Conservation (phyloP, 2,888 invertebrate species). For the Prosopocoilus inquinatus region DNA sequence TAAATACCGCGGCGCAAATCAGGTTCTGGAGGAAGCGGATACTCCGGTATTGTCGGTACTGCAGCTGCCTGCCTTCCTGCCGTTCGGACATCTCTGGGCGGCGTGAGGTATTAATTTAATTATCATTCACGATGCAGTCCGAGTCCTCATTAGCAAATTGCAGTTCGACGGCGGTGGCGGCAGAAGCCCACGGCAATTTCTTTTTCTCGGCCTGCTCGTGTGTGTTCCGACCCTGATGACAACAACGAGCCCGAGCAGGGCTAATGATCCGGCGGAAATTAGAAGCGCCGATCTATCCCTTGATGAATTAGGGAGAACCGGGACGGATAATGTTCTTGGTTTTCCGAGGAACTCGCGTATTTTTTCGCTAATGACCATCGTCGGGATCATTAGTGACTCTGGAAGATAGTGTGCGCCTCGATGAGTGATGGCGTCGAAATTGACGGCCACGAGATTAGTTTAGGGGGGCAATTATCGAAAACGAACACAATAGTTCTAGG, state of each 20-base stretch:
- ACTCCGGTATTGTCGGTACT: too few relatives aligned
- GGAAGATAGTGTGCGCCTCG: background rate
- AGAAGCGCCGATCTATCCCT: conserved; percentile 34
- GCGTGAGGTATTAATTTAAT: background rate
- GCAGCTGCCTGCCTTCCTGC: background rate
- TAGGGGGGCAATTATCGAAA: too few relatives aligned
- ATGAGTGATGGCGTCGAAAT: background rate
- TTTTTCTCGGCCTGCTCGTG: conserved; percentile 10
- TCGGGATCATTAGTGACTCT: background rate
- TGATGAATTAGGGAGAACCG: conserved; percentile 32
- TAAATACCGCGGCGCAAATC: background rate
- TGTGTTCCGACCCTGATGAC: conserved; percentile 4
- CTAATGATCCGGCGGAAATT: conserved; percentile 37
- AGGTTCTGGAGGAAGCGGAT: background rate
- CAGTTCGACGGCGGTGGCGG: too few relatives aligned
- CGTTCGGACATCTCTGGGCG: background rate
- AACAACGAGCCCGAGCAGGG: conserved; percentile 25
- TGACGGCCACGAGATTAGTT: too few relatives aligned
- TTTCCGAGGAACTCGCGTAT: background rate
- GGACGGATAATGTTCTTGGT: conserved; percentile 17
- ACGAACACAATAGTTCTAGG: too few relatives aligned
- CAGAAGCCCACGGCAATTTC: conserved; percentile 6
- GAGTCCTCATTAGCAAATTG: too few relatives aligned
- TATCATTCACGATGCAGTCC: too few relatives aligned
- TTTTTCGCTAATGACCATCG: conserved; percentile 3